A percentile compares a stretch with the other conserved stretches of the same genome.
Evolutionary conservation across 2,888 invertebrate genomes (phyloP).

Genomic region (Silvanus unidentatus): DNA sequence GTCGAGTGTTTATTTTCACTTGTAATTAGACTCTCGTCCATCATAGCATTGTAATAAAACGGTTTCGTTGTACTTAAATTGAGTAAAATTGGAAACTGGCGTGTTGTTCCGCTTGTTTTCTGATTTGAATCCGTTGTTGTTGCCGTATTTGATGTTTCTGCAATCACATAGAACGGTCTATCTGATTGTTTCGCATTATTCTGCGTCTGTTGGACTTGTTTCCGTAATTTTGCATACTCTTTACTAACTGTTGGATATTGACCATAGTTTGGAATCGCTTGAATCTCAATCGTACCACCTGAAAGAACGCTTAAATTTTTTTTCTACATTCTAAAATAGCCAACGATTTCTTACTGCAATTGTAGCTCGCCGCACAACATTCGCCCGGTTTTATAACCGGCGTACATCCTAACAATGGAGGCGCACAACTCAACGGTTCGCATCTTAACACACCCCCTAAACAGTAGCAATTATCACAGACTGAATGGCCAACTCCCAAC

Average conservation of each 20-base stretch:
- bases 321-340: background rate
- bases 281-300: conserved; percentile 52
- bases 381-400: conserved; percentile 71
- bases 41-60: conserved; percentile 20
- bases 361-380: conserved; percentile 80
- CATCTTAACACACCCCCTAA: conserved; percentile 68
- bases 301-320: conserved; percentile 15
- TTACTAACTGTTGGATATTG: conserved; percentile 50
- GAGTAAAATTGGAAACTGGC: conserved; percentile 29
- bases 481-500: conserved; percentile 51
- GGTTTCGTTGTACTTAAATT: conserved; percentile 30
- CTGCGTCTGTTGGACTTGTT: conserved; percentile 37
- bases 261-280: conserved; percentile 49
- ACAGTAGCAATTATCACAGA: conserved; percentile 78
- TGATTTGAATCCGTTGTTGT: conserved; percentile 25
- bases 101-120: conserved; percentile 34
- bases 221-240: conserved; percentile 51
- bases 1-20: conserved; percentile 20
- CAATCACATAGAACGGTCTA: conserved; percentile 34
- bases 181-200: conserved; percentile 12
- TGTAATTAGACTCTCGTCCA: conserved; percentile 7
- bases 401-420: conserved; percentile 66
- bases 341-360: conserved; percentile 60
- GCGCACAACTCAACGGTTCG: conserved; percentile 69
- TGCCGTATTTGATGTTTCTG: conserved; percentile 26